Evolutionary conservation across 2,797 vertebrate genomes (phyloP), one percentile per base, ranked within the genome.

Genomic region (Paguma larvata): DNA sequence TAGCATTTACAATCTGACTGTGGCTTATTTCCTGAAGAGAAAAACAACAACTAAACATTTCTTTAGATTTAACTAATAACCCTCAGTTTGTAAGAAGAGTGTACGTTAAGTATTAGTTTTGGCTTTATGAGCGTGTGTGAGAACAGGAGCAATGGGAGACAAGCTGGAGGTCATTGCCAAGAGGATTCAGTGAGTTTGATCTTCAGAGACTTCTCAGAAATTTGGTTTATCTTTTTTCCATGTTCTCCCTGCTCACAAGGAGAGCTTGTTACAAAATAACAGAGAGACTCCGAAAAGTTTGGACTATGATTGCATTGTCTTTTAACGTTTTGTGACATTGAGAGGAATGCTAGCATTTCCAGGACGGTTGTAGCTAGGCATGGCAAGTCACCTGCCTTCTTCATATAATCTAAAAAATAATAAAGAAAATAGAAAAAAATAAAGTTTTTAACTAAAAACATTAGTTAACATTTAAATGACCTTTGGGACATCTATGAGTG

Each of bases 301-400:
- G 53, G 27, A 27, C 12, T 44, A 14, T 92, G 13, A 79, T 79
- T 84, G 23, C 4, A 30, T 93, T 95, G 23, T 48, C 85, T 44
- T 93, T 44, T 93, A 25, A 16, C 34, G 75, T 53, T 62, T 32
- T 72, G 11, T 18, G 86, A 3, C 38, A 63, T 34, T 89, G 85
- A 94, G 10, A 9, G 90, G 77, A 94, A 84, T 51, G 6, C 83
- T 94, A 80, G 84, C 14, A 7, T 70, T 95, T 93, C 91, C 44
- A 51, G 46, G 46, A 95, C 7, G 8, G 2, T 67, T 70, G 86
- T 18, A 97, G 68, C 59, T 95, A 53, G 53, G 72, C 53, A 0
- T 51, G 75, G 41, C 32, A 93, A 96, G 21, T 9, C 85, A 79
- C 34, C 9, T 73, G 72, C 86, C 79, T 59, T 95, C 46, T 84